Conservation (phyloP, 2,888 invertebrate species). For the Tyria jacobaeae region DNA sequence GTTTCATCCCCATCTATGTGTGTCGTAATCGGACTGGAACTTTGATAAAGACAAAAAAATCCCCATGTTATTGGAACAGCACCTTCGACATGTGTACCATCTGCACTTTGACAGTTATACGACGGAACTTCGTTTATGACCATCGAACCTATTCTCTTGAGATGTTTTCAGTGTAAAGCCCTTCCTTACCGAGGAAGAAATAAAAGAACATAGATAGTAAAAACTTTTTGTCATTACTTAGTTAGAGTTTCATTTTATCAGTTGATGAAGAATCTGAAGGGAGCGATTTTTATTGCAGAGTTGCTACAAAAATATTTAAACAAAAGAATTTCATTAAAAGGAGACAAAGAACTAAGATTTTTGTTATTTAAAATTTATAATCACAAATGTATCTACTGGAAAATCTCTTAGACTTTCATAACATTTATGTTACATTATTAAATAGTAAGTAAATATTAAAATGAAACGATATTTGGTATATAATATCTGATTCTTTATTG, state of each 20-base stretch:
- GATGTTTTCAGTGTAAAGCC: constrained; percentile 28
- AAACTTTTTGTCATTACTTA: constrained; percentile 19
- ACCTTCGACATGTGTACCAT: constrained; percentile 26
- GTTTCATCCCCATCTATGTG: constrained; percentile 10
- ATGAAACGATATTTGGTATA: background rate
- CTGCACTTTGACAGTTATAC: constrained; percentile 43
- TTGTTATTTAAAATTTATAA: too few relatives aligned
- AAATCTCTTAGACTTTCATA: background rate
- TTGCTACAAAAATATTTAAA: background rate
- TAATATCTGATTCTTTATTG: background rate
- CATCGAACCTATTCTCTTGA: constrained; percentile 19
- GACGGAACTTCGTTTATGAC: constrained; percentile 36
- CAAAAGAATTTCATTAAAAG: too few relatives aligned
- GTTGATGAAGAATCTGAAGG: constrained; percentile 1
- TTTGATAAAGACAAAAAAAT: constrained; percentile 33
- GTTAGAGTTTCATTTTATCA: constrained; percentile 11
- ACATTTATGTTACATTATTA: too few relatives aligned
- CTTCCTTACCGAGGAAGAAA: background rate
- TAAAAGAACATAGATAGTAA: constrained; percentile 9
- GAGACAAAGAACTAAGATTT: too few relatives aligned
- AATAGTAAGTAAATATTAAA: too few relatives aligned
- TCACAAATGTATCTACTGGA: background rate
- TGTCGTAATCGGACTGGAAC: constrained; percentile 25
- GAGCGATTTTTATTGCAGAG: background rate
- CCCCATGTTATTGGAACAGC: constrained; percentile 29